These are phyloP conservation scores for Pycnomerus fuliginosus DNA, from an alignment of 2,888 invertebrate genomes.

Conservation along the genomic window DNA sequence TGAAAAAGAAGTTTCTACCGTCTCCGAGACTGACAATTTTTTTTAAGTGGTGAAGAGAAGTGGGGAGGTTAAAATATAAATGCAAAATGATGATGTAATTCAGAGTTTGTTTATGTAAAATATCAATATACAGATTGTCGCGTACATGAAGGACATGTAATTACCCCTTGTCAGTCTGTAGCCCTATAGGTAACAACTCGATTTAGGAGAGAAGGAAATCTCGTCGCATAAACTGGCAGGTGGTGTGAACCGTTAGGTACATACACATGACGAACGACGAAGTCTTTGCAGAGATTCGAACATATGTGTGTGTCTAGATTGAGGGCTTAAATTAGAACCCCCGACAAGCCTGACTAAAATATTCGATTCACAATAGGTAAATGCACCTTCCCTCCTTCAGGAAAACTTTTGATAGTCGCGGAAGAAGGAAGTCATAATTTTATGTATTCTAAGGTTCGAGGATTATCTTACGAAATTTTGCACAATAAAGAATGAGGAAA, in stretches of 20 bases:
- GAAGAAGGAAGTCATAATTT: slow-evolving; percentile 36
- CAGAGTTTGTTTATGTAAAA: too few relatives aligned
- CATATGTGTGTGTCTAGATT: slow-evolving; percentile 1
- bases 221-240: slow-evolving; percentile 13
- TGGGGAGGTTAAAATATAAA: too few relatives aligned
- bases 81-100: too few relatives aligned
- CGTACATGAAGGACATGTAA: too few relatives aligned
- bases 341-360: slow-evolving; percentile 2
- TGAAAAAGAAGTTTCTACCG: too few relatives aligned
- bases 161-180: too few relatives aligned
- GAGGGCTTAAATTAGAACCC: slow-evolving; percentile 16
- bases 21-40: too few relatives aligned
- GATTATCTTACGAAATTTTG: slow-evolving; percentile 15
- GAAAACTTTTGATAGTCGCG: slow-evolving; percentile 2
- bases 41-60: too few relatives aligned
- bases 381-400: not conserved
- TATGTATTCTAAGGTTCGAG: slow-evolving; percentile 23
- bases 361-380: not conserved
- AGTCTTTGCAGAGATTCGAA: slow-evolving; percentile 6
- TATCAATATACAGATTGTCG: too few relatives aligned
- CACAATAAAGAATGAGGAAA: slow-evolving; percentile 21
- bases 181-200: not conserved
- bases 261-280: slow-evolving; percentile 3
- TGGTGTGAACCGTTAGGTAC: slow-evolving; percentile 21
- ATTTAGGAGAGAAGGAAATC: slow-evolving; percentile 11